Evolutionary conservation across 2,113 vertebrate species (phyloP).

Genomic region (Rafetus swinhoei): DNA sequence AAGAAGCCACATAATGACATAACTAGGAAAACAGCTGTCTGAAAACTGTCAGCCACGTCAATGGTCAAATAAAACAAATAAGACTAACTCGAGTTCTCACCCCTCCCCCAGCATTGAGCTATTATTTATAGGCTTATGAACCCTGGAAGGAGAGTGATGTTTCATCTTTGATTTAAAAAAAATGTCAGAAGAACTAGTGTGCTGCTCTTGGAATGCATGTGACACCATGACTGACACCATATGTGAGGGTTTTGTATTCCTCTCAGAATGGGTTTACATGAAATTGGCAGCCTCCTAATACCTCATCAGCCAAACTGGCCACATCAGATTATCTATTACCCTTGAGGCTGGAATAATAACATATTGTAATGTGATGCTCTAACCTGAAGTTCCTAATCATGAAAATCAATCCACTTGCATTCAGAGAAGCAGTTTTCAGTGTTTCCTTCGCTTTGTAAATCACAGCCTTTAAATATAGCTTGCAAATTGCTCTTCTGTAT

Average conservation of each 20-base stretch:
- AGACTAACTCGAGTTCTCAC: neutral
- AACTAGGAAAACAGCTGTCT: neutral
- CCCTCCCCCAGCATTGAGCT: neutral
- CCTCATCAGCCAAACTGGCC: slow-evolving; percentile 44
- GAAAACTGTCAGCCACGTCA: neutral
- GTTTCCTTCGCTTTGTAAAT: slow-evolving; percentile 51
- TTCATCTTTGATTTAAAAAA: neutral
- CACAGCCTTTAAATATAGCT: slow-evolving; percentile 33
- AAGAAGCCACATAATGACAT: neutral
- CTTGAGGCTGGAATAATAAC: slow-evolving; percentile 38
- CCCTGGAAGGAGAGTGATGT: neutral
- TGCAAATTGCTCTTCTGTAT: slow-evolving; percentile 29
- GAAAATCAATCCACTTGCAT: slow-evolving; percentile 59
- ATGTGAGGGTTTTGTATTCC: slow-evolving; percentile 13
- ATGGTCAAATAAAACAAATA: neutral
- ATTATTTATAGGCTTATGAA: neutral
- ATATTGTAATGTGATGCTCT: no score
- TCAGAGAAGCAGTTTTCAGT: slow-evolving; percentile 58
- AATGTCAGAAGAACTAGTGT: neutral
- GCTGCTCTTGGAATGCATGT: neutral
- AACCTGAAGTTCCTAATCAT: slow-evolving; percentile 51
- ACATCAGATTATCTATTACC: slow-evolving; percentile 23
- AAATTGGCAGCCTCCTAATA: slow-evolving; percentile 41
- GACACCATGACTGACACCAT: neutral
- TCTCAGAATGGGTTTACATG: slow-evolving; percentile 16